phyloP scores from a whole-genome alignment of 92 coral and sea anemone species.

The Ricordea florida region DNA sequence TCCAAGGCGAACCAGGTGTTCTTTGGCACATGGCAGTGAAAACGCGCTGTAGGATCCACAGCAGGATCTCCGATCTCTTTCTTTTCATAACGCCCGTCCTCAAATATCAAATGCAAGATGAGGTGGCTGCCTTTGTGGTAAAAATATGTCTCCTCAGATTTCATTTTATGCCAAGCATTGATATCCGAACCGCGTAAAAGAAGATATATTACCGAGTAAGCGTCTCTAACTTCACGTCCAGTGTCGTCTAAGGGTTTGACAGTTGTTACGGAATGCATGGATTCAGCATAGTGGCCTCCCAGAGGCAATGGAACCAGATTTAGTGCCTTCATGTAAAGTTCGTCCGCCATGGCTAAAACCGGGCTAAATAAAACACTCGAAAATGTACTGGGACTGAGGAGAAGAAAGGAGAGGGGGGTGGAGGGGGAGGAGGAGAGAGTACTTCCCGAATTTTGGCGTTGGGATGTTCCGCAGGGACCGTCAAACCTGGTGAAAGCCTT shows the following conservation, averaged over 20 bases:
- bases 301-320: constrained; percentile 68
- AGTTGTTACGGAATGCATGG: constrained; percentile 50
- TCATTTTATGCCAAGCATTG: constrained; percentile 78
- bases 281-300: constrained; percentile 59
- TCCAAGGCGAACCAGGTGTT: constrained; percentile 88
- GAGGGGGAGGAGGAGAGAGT: too few species aligned
- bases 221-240: constrained; percentile 65
- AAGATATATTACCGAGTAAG: constrained; percentile 64
- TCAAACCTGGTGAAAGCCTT: too few species aligned
- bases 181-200: constrained; percentile 55
- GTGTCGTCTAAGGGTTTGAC: constrained; percentile 69
- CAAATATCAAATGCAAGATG: constrained; percentile 57
- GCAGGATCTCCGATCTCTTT: constrained; percentile 72
- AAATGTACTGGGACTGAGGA: too few species aligned
- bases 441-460: too few species aligned
- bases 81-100: constrained; percentile 51
- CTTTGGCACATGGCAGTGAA: constrained; percentile 66
- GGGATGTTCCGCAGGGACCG: too few species aligned
- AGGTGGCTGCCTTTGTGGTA: constrained; percentile 73
- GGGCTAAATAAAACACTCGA: not conserved
- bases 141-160: constrained; percentile 82
- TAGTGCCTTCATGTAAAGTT: constrained; percentile 57
- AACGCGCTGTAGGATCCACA: constrained; percentile 51
- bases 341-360: constrained; percentile 59
- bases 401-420: too few species aligned